These are phyloP conservation scores for Proctacanthus coquilletti DNA, from an alignment of 1,140 invertebrate genomes.

Conservation along the genomic window DNA sequence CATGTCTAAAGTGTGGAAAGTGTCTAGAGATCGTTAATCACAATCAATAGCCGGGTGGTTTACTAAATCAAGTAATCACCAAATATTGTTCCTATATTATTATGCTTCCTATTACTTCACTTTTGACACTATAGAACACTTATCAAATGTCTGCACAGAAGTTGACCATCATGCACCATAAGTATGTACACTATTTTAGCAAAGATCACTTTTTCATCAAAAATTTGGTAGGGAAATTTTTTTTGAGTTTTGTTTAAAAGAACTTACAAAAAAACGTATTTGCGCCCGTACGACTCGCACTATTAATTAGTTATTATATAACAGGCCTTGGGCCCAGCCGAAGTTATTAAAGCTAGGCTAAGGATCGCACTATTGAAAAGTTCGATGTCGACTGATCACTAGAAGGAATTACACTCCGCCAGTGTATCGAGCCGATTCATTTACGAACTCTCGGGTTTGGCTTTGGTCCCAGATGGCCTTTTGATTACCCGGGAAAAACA, in stretches of 20 bases:
- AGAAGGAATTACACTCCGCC: conserved; percentile 27
- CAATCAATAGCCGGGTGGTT: too few relatives aligned
- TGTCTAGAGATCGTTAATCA: too few relatives aligned
- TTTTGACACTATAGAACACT: too few relatives aligned
- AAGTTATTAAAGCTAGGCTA: conserved; percentile 26
- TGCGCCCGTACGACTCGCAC: conserved; percentile 3
- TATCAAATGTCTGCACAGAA: too few relatives aligned
- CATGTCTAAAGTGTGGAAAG: too few relatives aligned
- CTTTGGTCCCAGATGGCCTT: conserved; percentile 5
- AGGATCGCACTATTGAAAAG: conserved; percentile 32
- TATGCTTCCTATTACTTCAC: too few relatives aligned
- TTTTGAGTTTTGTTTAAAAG: conserved; percentile 9
- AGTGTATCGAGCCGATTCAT: conserved; percentile 21
- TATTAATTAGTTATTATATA: conserved; percentile 22
- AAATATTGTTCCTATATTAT: too few relatives aligned
- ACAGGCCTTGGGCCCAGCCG: conserved; percentile 24
- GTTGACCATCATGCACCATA: too few relatives aligned
- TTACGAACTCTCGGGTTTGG: conserved; percentile 1
- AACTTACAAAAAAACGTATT: conserved; percentile 18
- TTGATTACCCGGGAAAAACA: conserved; percentile 6
- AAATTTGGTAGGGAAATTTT: conserved; percentile 10
- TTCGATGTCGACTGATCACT: conserved; percentile 31
- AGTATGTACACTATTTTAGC: conserved; percentile 5
- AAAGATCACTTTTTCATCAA: conserved; percentile 14
- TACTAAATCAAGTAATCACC: too few relatives aligned